A percentile compares a stretch with the other conserved stretches of the same genome.
Conservation (phyloP, 2,113 vertebrate species). For the Colaptes auratus region DNA sequence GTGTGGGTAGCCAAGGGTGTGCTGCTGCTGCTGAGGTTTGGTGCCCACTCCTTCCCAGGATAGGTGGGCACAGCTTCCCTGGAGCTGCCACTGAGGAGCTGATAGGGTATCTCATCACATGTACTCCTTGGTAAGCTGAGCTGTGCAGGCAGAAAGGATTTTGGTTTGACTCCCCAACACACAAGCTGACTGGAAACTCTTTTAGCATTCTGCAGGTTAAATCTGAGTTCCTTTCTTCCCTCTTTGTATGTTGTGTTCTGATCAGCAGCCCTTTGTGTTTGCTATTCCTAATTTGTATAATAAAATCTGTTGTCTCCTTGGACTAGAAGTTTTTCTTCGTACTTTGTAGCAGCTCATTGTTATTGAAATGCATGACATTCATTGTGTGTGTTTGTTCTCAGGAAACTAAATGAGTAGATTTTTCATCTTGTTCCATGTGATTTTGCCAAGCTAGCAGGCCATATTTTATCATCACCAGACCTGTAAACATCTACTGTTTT, state of each 20-base stretch:
- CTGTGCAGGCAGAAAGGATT: not conserved
- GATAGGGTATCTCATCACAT: not conserved
- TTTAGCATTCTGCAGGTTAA: conserved; percentile 19
- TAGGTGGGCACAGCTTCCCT: not conserved
- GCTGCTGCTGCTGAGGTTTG: not conserved
- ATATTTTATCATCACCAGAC: conserved; percentile 12
- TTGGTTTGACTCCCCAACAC: accelerated
- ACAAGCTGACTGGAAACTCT: not conserved
- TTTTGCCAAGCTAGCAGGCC: conserved; percentile 31
- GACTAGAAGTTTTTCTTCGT: conserved; percentile 43
- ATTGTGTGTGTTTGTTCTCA: conserved; percentile 49
- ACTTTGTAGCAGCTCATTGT: not conserved
- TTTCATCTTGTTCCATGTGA: not conserved
- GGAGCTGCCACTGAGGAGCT: not conserved
- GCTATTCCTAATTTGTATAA: conserved; percentile 39
- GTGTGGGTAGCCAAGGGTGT: not conserved
- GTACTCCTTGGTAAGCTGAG: accelerated
- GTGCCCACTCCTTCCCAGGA: not conserved
- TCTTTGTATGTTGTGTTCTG: not conserved
- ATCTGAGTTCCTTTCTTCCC: not conserved
- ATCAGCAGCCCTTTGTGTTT: not conserved
- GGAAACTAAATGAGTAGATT: conserved; percentile 36
- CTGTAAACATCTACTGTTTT: not conserved
- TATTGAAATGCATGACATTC: conserved; percentile 26
- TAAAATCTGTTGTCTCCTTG: conserved; percentile 48